Base-by-base conservation (phyloP, 2,797 vertebrate genomes). In the Australoheros facetus region DNA sequence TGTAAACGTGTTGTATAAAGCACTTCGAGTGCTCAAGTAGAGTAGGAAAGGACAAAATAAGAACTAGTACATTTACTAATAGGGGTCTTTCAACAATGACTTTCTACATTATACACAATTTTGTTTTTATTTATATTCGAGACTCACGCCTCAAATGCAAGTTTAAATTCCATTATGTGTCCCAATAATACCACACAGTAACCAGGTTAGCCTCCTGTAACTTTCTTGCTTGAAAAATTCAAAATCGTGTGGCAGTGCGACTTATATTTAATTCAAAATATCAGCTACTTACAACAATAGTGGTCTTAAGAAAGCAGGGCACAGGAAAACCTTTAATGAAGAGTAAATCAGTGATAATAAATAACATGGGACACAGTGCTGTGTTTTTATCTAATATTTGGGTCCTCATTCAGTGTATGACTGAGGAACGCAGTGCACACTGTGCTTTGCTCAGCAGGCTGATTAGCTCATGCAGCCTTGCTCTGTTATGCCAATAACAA, bases 381-480 rank as follows among this genome's bases (percentile, higher is more conserved):
- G 23, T 48, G 23, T 30, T 48, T 30, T 66, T 66, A 17, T 69
- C 16, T 8, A 69, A 51, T 69, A 69, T 51, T 30, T 69, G 9
- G 13, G 12, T 2, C n/a, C 39, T 83, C 74, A 39, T 21, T 64
- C 59, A 34, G 82, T 54, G 45, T 42, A 66, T 81, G 69, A 71
- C 32, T 48, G 34, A 64, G 72, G 75, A 66, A 13, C 53, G 30
- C 71, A 26, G 57, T 4, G 2, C 56, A 71, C 56, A 56, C 69
- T 84, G 84, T 82, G 87, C 87, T 17, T 86, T 89, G 86, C 64
- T 84, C 83, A 72, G 71, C 87, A 75, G 79, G 74, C 70, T 76
- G 77, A 84, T 83, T 76, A 69, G 66, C 57, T 72, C 70, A 77
- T 70, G 28, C 62, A 62, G 78, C n/a, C 55, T 14, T n/a, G n/a